Base-by-base conservation (phyloP, 23 tunicate species). In the Halocynthia roretzi region DNA sequence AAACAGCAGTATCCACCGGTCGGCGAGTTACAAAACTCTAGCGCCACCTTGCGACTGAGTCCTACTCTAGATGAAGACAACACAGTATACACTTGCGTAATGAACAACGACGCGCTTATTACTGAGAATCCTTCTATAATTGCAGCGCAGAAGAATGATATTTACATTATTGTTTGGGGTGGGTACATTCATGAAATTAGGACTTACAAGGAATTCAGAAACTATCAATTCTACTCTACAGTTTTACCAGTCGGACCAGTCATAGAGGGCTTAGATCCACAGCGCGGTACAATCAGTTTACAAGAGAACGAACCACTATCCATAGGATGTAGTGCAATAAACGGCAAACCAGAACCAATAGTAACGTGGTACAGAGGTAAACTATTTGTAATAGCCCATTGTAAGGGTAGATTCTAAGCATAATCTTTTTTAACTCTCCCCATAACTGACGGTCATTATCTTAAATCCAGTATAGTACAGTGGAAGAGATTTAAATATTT, bases 81-180 rank as follows among this genome's bases (percentile, higher is more conserved):
- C 66, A 79, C 66, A 6, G 80, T 75, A 14, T 89, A 89, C 67
- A 80, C 88, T 20, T 89, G 96, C 82, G 84, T 89, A 19, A 89
- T 89, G 96, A 80, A 75, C 49, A 89, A 83, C 62, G 96, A 89
- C 68, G 96, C 83, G 7, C 18, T 89, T 10, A 21, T 73, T 50
- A 60, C 67, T 15, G 82, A 71, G 52, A 53, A 74, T 74, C 78
- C 78, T 50, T 62, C 55, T 50, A 50, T 74, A n/a, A 74, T 74
- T 49, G 31, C 78, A 10, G 78, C 78, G 0, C 78, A 74, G 65
- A 74, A 74, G 62, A 54, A 53, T 14, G 78, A 74, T 74, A 54
- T 74, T 7, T 2, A 6, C 8, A 23, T 74, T 40, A 22, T 50
- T 56, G 78, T 74, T 8, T 54, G 55, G 9, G 64, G 78, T 74